phyloP scores from a whole-genome alignment of 2,113 vertebrate species.

The Passer montanus region DNA sequence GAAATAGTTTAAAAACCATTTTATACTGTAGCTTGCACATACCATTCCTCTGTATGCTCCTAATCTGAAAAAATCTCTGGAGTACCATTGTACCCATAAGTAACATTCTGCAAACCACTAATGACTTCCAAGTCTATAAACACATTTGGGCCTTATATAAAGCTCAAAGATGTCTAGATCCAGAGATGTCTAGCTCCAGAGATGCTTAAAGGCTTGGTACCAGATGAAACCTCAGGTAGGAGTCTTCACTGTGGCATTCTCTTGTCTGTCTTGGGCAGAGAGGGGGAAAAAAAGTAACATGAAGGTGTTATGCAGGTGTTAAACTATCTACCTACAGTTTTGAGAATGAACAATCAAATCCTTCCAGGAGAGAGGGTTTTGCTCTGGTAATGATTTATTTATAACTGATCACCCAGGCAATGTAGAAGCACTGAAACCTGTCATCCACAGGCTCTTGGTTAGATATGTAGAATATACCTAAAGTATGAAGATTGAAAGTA shows the following conservation, averaged over 20 bases:
- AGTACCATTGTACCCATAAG: neutral
- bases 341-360: neutral
- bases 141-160: neutral
- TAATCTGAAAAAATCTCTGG: neutral
- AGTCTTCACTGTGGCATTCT: neutral
- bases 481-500: neutral
- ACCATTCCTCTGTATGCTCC: neutral
- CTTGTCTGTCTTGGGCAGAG: neutral
- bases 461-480: neutral
- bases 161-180: neutral
- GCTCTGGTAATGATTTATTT: neutral
- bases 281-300: rapidly evolving
- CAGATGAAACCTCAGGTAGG: neutral
- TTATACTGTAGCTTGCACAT: neutral
- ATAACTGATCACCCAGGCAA: neutral
- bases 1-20: neutral
- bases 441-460: neutral
- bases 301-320: neutral
- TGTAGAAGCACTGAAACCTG: neutral
- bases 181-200: neutral
- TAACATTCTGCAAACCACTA: neutral
- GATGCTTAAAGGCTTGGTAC: neutral
- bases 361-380: neutral
- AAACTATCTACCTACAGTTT: neutral
- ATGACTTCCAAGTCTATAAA: neutral